Conservation (phyloP, 2,888 invertebrate genomes). For the Danaus chrysippus region DNA sequence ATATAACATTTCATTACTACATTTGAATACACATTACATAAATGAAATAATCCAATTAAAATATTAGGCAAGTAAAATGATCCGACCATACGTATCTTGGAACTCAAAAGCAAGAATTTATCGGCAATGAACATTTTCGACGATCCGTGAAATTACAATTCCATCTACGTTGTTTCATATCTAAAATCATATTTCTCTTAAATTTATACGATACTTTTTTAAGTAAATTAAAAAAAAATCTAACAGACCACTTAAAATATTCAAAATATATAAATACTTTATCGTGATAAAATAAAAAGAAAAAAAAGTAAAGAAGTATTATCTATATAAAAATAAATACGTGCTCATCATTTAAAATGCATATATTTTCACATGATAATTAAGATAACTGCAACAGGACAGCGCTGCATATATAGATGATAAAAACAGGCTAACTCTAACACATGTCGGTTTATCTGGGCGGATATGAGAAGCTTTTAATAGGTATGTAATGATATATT, state of each 20-base stretch:
- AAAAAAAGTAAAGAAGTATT: too few relatives aligned
- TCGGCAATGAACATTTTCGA: constrained; percentile 71
- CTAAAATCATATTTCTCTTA: constrained; percentile 31
- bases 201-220: constrained; percentile 3
- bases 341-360: too few relatives aligned
- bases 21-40: constrained; percentile 67
- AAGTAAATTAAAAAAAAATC: too few relatives aligned
- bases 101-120: constrained; percentile 60
- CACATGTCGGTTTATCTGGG: constrained; percentile 64
- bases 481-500: constrained; percentile 64
- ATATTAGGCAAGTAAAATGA: constrained; percentile 27
- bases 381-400: background rate
- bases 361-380: too few relatives aligned
- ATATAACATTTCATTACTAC: constrained; percentile 72
- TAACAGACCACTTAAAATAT: too few relatives aligned
- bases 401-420: background rate
- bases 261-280: too few relatives aligned
- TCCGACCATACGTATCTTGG: constrained; percentile 8
- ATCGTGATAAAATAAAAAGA: too few relatives aligned
- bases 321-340: too few relatives aligned
- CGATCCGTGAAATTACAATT: constrained; percentile 76
- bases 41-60: constrained; percentile 1
- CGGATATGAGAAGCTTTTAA: constrained; percentile 62
- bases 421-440: constrained; percentile 34
- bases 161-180: constrained; percentile 63